Evolutionary conservation across 1,140 invertebrate species (phyloP).

Genomic region (Hestina assimilis): DNA sequence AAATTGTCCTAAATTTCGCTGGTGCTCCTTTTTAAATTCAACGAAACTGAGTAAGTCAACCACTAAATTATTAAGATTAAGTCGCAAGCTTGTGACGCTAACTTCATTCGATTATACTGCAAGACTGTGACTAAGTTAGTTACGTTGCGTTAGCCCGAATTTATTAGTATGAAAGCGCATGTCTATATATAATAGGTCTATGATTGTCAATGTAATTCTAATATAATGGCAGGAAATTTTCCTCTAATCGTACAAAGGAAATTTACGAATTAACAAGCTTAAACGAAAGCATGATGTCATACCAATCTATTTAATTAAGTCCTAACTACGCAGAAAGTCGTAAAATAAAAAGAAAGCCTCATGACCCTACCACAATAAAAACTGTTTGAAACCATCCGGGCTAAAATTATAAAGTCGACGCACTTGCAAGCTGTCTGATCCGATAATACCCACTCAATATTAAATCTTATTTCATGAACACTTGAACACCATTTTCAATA

Average conservation of each 20-base stretch:
- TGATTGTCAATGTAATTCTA: no score
- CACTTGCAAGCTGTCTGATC: conserved; percentile 44
- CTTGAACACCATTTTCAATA: conserved; percentile 32
- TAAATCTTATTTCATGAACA: conserved; percentile 19
- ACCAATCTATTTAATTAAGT: conserved; percentile 44
- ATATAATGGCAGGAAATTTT: no score
- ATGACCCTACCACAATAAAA: conserved; percentile 74
- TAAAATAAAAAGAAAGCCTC: conserved; percentile 53
- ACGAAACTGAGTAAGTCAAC: no score
- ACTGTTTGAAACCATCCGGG: conserved; percentile 69
- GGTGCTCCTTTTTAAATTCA: no score
- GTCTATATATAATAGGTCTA: no score
- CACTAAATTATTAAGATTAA: no score
- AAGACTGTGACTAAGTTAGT: no score
- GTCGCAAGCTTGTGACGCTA: no score
- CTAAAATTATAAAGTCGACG: conserved; percentile 75
- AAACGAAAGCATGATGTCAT: conserved; percentile 16
- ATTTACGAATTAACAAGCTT: background rate
- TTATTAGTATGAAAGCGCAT: no score
- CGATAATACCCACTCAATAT: conserved; percentile 37
- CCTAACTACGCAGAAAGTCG: conserved; percentile 47
- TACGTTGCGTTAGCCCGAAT: no score
- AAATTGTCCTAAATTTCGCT: no score
- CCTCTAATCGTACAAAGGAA: background rate
- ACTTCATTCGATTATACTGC: no score